Percentiles rank a stretch among this genome's conserved stretches.
These are phyloP conservation scores for Gryllus longicercus DNA, from an alignment of 2,888 invertebrate species.

Conservation along the genomic window DNA sequence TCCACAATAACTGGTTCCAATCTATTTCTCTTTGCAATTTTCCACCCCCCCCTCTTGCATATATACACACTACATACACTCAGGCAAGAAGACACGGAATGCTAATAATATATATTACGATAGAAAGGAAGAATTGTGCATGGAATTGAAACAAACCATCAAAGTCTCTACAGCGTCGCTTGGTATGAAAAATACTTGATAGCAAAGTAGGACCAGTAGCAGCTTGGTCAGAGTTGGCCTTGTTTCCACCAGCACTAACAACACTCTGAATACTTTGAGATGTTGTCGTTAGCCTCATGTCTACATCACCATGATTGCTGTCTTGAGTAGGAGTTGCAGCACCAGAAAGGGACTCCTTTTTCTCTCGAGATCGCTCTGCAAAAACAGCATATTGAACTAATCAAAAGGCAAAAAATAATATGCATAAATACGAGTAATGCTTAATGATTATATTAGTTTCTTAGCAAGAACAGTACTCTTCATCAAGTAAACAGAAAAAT, in stretches of 20 bases:
- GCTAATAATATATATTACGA: too few relatives aligned
- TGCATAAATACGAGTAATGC: too few relatives aligned
- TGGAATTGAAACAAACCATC: constrained; percentile 59
- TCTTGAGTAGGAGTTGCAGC: constrained; percentile 58
- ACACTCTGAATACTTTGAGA: constrained; percentile 56
- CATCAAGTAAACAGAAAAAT: neutral
- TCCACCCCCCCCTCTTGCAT: too few relatives aligned
- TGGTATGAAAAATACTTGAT: constrained; percentile 42
- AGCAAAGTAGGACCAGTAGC: constrained; percentile 29
- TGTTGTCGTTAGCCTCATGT: constrained; percentile 52
- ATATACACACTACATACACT: too few relatives aligned
- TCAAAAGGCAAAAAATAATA: constrained; percentile 31
- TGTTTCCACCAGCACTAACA: constrained; percentile 42
- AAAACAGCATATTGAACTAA: neutral
- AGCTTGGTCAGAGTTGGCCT: constrained; percentile 12
- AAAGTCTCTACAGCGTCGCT: constrained; percentile 80
- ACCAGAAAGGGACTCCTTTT: constrained; percentile 48
- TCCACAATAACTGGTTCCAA: too few relatives aligned
- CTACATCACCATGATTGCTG: constrained; percentile 57
- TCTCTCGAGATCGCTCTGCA: constrained; percentile 48
- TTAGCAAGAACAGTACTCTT: too few relatives aligned
- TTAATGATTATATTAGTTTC: too few relatives aligned
- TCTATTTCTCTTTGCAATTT: too few relatives aligned
- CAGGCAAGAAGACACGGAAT: too few relatives aligned
- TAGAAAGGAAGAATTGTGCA: too few relatives aligned